Evolutionary conservation across 2,113 vertebrate species (phyloP).

Genomic region (Varanus komodoensis): DNA sequence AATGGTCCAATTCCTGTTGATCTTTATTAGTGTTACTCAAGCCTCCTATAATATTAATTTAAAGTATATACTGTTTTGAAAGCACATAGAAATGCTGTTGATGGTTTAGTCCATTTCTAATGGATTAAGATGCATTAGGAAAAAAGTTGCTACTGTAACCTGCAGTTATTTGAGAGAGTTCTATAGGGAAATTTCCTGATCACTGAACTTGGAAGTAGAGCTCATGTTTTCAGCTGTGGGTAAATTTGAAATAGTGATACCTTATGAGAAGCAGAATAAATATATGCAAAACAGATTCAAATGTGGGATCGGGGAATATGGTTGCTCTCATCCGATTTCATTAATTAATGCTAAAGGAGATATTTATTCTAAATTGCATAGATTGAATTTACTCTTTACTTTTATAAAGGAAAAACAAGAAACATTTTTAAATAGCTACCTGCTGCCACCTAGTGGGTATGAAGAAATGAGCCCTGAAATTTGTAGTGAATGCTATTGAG

Average conservation of each 20-base stretch:
- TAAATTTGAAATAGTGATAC: neutral
- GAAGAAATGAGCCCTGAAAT: neutral
- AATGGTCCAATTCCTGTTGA: neutral
- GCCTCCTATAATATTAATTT: neutral
- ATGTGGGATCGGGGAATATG: neutral
- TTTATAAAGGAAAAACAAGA: neutral
- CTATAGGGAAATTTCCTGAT: neutral
- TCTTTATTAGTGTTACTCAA: neutral
- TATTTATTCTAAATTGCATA: neutral
- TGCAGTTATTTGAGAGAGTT: neutral
- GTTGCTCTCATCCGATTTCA: neutral
- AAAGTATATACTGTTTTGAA: neutral
- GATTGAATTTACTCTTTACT: neutral
- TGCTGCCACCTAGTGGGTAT: slow-evolving; percentile 60
- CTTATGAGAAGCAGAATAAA: neutral
- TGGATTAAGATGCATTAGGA: neutral
- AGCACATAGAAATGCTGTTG: neutral
- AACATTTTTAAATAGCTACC: neutral
- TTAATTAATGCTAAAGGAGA: neutral
- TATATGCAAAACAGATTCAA: neutral
- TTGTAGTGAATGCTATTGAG: too few species aligned
- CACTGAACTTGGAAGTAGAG: neutral
- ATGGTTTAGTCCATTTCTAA: neutral
- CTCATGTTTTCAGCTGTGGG: neutral
- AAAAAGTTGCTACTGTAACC: neutral